phyloP scores from a whole-genome alignment of 2,888 invertebrate species.

The Stramonita haemastoma region DNA sequence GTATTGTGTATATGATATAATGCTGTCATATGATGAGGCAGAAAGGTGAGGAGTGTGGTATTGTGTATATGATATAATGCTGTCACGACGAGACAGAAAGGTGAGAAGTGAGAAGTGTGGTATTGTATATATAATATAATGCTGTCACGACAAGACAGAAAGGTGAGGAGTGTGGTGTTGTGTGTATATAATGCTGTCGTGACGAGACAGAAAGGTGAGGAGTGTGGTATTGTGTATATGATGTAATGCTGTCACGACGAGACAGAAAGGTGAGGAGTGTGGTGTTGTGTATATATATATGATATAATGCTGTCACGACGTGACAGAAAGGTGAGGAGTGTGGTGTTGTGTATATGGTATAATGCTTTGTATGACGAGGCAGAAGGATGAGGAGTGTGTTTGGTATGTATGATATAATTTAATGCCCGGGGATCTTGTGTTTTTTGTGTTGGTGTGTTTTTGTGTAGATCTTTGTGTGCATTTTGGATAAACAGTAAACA shows the following conservation, averaged over 20 bases:
- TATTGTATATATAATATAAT: too few species aligned
- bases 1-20: slow-evolving; percentile 45
- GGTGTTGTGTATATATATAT: too few species aligned
- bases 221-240: too few species aligned
- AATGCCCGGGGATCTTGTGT: background rate
- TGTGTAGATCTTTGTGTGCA: background rate
- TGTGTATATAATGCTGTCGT: too few species aligned
- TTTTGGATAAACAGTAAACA: too few species aligned
- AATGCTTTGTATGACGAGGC: too few species aligned
- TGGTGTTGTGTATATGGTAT: too few species aligned
- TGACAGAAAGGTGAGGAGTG: slow-evolving; percentile 61
- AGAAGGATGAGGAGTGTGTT: too few species aligned
- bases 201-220: too few species aligned
- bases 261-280: slow-evolving; percentile 61
- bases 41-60: slow-evolving; percentile 59
- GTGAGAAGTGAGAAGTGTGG: slow-evolving; percentile 55
- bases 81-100: slow-evolving; percentile 65
- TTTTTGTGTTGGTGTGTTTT: background rate
- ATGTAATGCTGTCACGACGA: slow-evolving; percentile 62
- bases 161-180: slow-evolving; percentile 55
- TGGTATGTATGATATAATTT: too few species aligned
- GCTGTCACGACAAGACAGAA: too few species aligned
- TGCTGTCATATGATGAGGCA: slow-evolving; percentile 59
- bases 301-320: slow-evolving; percentile 60
- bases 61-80: too few species aligned